Evolutionary conservation across 2,888 invertebrate genomes (phyloP).

Genomic region (Apodemia hepburni): DNA sequence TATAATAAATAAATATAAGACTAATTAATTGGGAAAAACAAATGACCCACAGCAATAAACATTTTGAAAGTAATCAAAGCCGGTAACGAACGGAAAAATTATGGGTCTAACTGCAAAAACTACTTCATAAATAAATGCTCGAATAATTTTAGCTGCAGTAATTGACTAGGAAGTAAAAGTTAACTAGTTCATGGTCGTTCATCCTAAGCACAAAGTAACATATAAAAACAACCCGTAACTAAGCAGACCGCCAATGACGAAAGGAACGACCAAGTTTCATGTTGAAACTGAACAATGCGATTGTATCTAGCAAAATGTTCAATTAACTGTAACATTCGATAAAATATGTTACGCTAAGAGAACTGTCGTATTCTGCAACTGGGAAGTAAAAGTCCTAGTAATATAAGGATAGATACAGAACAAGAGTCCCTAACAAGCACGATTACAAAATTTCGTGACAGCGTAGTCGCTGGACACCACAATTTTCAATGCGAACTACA

Average conservation of each 20-base stretch:
- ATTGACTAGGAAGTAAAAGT: slow-evolving; percentile 68
- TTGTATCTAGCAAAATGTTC: slow-evolving; percentile 49
- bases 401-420: slow-evolving; percentile 46
- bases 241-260: slow-evolving; percentile 35
- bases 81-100: background rate
- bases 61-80: slow-evolving; percentile 6
- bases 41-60: background rate
- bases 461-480: slow-evolving; percentile 35
- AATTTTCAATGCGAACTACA: slow-evolving; percentile 28
- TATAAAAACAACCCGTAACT: slow-evolving; percentile 33
- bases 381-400: slow-evolving; percentile 65
- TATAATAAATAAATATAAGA: background rate
- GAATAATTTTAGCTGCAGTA: slow-evolving; percentile 16
- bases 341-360: slow-evolving; percentile 31
- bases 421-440: slow-evolving; percentile 37
- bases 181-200: slow-evolving; percentile 51
- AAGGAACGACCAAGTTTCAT: slow-evolving; percentile 21
- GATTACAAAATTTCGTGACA: slow-evolving; percentile 50
- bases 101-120: slow-evolving; percentile 3
- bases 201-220: slow-evolving; percentile 45
- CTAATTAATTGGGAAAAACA: no score
- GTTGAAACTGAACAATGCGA: slow-evolving; percentile 38
- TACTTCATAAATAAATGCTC: slow-evolving; percentile 3
- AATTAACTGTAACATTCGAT: slow-evolving; percentile 42
- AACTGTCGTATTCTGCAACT: slow-evolving; percentile 42